phyloP scores from a whole-genome alignment of 1,140 invertebrate species.

The Sitobion miscanthi region DNA sequence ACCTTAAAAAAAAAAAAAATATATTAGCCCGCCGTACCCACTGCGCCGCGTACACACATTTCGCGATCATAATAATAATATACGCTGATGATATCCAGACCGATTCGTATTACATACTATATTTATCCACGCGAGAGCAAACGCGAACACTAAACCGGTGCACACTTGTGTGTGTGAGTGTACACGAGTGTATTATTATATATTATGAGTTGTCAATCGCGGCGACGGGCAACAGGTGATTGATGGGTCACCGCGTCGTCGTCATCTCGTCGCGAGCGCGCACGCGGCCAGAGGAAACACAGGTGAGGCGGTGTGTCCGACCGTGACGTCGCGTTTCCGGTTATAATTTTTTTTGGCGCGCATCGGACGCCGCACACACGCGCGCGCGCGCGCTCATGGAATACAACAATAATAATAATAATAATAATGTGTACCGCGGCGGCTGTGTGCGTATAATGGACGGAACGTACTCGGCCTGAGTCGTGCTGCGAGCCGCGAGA shows the following conservation, averaged over 20 bases:
- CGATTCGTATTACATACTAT: background rate
- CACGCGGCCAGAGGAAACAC: background rate
- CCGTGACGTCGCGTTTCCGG: slow-evolving; percentile 50
- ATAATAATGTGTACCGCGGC: slow-evolving; percentile 11
- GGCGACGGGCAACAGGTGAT: slow-evolving; percentile 1
- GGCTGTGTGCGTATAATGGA: background rate
- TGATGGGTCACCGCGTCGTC: slow-evolving; percentile 13
- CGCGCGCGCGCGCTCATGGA: background rate
- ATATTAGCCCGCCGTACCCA: background rate
- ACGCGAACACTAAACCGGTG: background rate
- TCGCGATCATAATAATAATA: background rate
- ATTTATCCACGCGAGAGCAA: background rate
- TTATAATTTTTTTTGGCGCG: slow-evolving; percentile 40
- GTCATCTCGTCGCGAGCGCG: background rate
- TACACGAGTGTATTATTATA: background rate
- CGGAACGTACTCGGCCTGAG: background rate
- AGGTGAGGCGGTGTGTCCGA: background rate
- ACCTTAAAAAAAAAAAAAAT: background rate
- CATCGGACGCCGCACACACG: background rate
- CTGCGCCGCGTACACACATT: too few species aligned
- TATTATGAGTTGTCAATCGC: slow-evolving; percentile 26
- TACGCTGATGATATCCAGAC: too few species aligned
- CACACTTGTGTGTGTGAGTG: too few species aligned
- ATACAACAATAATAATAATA: background rate
- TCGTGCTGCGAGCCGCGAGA: background rate